A percentile compares a stretch with the other conserved stretches of the same genome.
Evolutionary conservation across 2,797 vertebrate genomes (phyloP).

Genomic region (Sparidentex hasta): DNA sequence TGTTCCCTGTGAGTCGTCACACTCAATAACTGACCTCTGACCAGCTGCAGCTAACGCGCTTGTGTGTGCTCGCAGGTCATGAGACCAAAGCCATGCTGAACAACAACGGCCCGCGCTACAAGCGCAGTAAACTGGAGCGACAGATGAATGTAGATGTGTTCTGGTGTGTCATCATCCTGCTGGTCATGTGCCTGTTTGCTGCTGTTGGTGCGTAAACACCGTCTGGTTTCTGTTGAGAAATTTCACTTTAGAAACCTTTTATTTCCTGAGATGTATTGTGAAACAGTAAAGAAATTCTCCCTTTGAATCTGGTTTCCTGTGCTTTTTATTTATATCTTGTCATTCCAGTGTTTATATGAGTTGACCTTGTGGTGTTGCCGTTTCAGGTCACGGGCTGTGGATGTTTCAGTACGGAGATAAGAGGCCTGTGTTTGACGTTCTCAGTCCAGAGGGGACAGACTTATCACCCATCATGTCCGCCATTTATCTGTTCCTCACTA

Average conservation of each 20-base stretch:
- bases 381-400: constrained; percentile 95
- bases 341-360: constrained; percentile 35
- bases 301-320: background rate
- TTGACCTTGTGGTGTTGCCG: constrained; percentile 71
- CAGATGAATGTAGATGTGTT: constrained; percentile 97
- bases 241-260: background rate
- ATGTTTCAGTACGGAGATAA: constrained; percentile 92
- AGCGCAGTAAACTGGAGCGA: constrained; percentile 96
- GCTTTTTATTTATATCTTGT: constrained; percentile 35
- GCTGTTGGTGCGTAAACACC: constrained; percentile 90
- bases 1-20: background rate
- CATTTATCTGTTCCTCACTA: constrained; percentile 95
- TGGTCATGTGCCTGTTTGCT: constrained; percentile 95
- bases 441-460: constrained; percentile 90
- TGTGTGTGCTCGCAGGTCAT: constrained; percentile 86
- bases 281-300: background rate
- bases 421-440: constrained; percentile 93
- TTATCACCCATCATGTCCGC: constrained; percentile 92
- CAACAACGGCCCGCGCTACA: constrained; percentile 97
- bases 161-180: constrained; percentile 97
- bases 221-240: background rate
- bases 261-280: background rate
- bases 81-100: constrained; percentile 99
- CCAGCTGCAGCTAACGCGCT: constrained; percentile 5
- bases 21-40: background rate